A percentile compares a stretch with the other conserved stretches of the same genome.
Evolutionary conservation across 2,113 vertebrate genomes (phyloP).

Genomic region (Carettochelys insculpta): DNA sequence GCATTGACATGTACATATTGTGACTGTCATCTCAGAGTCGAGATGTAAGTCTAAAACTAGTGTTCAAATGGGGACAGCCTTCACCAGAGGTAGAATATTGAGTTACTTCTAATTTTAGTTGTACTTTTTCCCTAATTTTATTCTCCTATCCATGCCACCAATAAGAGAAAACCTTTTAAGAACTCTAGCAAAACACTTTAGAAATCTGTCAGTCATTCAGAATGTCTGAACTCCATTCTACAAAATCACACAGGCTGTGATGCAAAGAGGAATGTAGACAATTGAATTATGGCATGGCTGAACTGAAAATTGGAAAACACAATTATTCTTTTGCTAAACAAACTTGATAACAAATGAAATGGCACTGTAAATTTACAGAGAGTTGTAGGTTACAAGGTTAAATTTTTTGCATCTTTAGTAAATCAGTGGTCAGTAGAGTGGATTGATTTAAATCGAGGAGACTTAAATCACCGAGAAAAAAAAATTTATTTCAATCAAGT

Average conservation of each 20-base stretch:
- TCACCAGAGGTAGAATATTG: neutral
- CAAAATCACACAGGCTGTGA: neutral
- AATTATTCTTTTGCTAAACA: slow-evolving; percentile 40
- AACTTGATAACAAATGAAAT: slow-evolving; percentile 44
- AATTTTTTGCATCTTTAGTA: neutral
- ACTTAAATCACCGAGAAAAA: too few species aligned
- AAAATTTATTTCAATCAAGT: too few species aligned
- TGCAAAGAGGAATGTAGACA: neutral
- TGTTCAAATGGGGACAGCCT: neutral
- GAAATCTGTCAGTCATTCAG: neutral
- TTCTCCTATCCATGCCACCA: neutral
- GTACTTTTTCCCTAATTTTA: neutral
- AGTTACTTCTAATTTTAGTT: neutral
- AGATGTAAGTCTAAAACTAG: neutral
- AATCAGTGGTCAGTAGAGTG: too few species aligned
- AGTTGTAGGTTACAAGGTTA: neutral
- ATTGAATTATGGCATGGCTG: neutral
- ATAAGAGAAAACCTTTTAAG: neutral
- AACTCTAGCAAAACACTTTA: neutral
- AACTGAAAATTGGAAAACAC: neutral
- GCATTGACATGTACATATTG: neutral
- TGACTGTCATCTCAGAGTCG: neutral
- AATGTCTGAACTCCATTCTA: neutral
- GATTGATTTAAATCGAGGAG: too few species aligned
- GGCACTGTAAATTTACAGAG: slow-evolving; percentile 9